phyloP scores from a whole-genome alignment of 2,888 invertebrate species.

The Metopia argyrocephala region DNA sequence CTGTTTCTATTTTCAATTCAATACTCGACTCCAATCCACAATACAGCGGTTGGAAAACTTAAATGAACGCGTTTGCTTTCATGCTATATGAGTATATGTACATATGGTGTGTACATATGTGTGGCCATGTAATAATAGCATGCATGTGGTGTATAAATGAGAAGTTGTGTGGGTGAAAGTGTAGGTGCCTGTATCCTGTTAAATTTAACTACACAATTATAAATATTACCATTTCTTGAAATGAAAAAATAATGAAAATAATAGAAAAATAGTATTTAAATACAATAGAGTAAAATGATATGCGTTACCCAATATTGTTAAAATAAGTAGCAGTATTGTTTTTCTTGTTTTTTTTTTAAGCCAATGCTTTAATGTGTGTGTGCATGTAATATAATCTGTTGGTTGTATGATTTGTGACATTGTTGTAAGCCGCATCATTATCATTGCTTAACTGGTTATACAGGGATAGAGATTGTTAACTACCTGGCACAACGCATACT shows the following conservation, averaged over 20 bases:
- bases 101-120: constrained; percentile 1
- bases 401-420: constrained; percentile 52
- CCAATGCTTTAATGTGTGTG: neutral
- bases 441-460: constrained; percentile 29
- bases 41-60: constrained; percentile 7
- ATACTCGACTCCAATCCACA: constrained; percentile 6
- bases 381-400: constrained; percentile 43
- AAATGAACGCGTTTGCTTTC: constrained; percentile 3
- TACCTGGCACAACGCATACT: neutral
- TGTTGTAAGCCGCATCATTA: constrained; percentile 53
- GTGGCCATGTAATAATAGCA: neutral
- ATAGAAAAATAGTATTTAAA: constrained; percentile 8
- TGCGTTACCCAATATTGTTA: neutral
- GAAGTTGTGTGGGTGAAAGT: neutral
- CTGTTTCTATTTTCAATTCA: constrained; percentile 30
- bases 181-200: neutral
- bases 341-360: constrained; percentile 12
- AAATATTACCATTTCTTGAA: neutral
- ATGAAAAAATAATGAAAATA: neutral
- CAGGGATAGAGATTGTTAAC: constrained; percentile 11
- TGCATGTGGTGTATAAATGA: neutral
- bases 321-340: constrained; percentile 20
- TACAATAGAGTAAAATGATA: constrained; percentile 45
- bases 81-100: neutral
- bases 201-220: constrained; percentile 20